Evolutionary conservation across 1,140 invertebrate genomes (phyloP), one percentile per base, ranked within the genome.

Genomic region (Latrodectus geometricus): DNA sequence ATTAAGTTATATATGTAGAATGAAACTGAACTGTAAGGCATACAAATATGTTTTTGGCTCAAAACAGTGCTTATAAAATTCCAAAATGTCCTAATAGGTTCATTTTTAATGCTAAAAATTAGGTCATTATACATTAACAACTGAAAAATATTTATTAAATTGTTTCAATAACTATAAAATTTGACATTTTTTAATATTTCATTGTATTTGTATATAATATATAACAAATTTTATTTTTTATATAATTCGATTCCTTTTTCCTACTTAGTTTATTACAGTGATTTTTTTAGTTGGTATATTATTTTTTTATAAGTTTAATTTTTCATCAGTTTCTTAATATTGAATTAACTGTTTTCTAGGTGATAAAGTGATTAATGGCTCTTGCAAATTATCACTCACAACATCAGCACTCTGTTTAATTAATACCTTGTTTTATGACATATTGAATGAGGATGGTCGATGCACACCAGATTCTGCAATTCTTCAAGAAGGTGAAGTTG

Each of bases 361-460:
- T 21, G 14, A 50, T 17, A 84, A 84, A 54, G 73, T 84, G n/a
- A 50, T 84, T 35, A 56, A 76, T 69, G 82, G 73, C 8, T 52
- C 82, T 4, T 84, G 82, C 54, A 84, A 84, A 76, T 17, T 84
- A 20, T 84, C 82, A 8, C 65, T 84, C 14, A 69, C 82, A n/a
- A 84, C 82, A 69, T 84, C 61, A 14, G 82, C 82, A 11, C 52
- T 84, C n/a, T 84, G 73, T 68, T 76, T 84, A 48, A 14, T 84
- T 11, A 84, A 84, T 48, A 76, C 49, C 9, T 4, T 84, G 21
- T 84, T 84, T 84, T 54, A n/a, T 9, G 73, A 84, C 35, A 49
- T 66, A 23, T 69, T 69, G 15, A 76, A 84, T 76, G 49, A 66
- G 9, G 72, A 68, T 21, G 65, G 48, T 48, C 20, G 23, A 15